These are phyloP conservation scores for Triplophysa bombifrons DNA, from an alignment of 2,797 vertebrate species.

Conservation along the genomic window DNA sequence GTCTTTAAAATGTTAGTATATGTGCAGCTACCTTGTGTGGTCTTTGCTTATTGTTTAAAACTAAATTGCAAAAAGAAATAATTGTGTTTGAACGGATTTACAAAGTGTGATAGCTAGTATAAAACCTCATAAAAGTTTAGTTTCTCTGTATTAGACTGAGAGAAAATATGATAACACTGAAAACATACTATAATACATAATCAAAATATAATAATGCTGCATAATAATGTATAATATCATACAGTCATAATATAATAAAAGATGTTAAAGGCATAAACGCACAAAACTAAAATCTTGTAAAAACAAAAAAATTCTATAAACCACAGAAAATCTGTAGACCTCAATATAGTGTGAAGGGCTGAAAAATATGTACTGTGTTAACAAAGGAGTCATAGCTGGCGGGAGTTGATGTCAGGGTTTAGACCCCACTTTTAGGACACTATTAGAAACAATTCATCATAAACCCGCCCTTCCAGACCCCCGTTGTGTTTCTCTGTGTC, in stretches of 20 bases:
- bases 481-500: neutral
- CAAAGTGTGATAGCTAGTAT: no score
- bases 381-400: neutral
- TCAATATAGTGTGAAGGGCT: neutral
- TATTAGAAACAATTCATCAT: neutral
- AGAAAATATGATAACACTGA: no score
- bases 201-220: no score
- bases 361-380: neutral
- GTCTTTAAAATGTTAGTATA: neutral
- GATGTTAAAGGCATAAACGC: no score
- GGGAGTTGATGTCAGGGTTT: neutral
- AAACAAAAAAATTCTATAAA: no score
- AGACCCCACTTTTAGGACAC: neutral
- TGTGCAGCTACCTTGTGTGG: neutral
- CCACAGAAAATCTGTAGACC: no score
- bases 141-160: no score
- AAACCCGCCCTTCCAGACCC: neutral
- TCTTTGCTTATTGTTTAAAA: neutral
- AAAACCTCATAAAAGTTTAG: no score
- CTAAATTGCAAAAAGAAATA: neutral
- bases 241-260: no score
- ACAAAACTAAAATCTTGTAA: no score
- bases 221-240: no score
- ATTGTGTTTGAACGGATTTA: neutral
- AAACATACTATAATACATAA: no score